These are phyloP conservation scores for Nansenia antarctica DNA, from an alignment of 2,113 vertebrate genomes.

Conservation along the genomic window DNA sequence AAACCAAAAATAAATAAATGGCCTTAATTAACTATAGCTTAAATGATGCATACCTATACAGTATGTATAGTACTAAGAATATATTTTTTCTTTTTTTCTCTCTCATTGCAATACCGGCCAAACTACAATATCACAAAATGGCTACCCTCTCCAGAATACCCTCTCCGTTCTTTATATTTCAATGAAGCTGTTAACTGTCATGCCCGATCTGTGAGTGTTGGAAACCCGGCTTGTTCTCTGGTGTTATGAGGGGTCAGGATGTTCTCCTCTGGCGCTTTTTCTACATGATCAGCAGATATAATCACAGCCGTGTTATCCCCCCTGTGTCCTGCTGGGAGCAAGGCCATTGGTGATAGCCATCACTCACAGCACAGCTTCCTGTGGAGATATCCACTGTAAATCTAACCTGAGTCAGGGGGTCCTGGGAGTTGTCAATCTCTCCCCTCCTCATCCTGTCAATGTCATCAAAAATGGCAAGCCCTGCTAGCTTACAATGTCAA, in stretches of 20 bases:
- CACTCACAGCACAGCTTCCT: constrained; percentile 13
- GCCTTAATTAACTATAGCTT: too few species aligned
- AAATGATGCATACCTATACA: too few species aligned
- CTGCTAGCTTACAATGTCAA: background rate
- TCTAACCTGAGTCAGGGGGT: background rate
- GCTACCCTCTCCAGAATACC: background rate
- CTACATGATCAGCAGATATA: constrained; percentile 4
- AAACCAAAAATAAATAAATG: too few species aligned
- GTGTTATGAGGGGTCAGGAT: background rate
- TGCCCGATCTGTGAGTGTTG: background rate
- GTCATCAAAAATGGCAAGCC: background rate
- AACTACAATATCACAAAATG: background rate
- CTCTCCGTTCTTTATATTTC: background rate
- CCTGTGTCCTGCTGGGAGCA: background rate
- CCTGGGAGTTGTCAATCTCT: too few species aligned
- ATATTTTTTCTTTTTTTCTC: too few species aligned
- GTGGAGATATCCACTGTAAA: constrained; percentile 1
- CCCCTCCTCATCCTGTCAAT: background rate
- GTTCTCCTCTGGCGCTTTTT: background rate
- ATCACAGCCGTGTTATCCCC: background rate
- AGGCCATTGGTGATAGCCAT: constrained; percentile 20
- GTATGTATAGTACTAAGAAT: too few species aligned
- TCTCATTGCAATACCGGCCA: background rate
- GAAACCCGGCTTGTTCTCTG: background rate
- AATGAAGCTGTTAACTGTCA: background rate